Evolutionary conservation across 2,113 vertebrate species (phyloP).

Genomic region (Otocyon megalotis): DNA sequence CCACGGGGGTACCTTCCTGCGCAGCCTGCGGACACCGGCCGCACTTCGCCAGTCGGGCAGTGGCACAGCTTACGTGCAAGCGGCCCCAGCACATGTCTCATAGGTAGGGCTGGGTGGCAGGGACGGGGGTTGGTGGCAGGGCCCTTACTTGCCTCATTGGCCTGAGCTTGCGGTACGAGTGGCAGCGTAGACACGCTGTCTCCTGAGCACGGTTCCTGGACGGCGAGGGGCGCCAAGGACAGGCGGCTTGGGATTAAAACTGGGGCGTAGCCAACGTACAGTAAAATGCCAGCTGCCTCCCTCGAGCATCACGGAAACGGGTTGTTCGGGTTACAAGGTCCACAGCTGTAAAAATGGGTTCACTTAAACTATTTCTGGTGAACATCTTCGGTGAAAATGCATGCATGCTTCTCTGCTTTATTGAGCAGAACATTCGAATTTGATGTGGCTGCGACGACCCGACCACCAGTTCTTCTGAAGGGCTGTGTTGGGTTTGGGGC

Average conservation of each 20-base stretch:
- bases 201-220: conserved; percentile 54
- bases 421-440: conserved; percentile 83
- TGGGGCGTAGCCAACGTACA: conserved; percentile 58
- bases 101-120: too few species aligned
- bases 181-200: conserved; percentile 62
- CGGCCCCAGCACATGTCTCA: too few species aligned
- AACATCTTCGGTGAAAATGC: conserved; percentile 74
- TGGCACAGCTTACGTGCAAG: too few species aligned
- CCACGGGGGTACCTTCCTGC: neutral
- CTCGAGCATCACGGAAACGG: conserved; percentile 78
- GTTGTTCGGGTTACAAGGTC: conserved; percentile 75
- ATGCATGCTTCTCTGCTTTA: conserved; percentile 73
- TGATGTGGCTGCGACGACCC: conserved; percentile 78
- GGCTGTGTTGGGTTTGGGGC: conserved; percentile 40
- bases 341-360: conserved; percentile 79
- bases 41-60: too few species aligned
- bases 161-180: neutral
- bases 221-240: conserved; percentile 28
- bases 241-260: conserved; percentile 67
- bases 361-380: conserved; percentile 79
- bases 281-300: conserved; percentile 75
- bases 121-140: too few species aligned
- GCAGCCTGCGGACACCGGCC: neutral
- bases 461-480: conserved; percentile 81
- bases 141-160: too few species aligned